Percentiles rank a stretch among this genome's conserved stretches.
These are phyloP conservation scores for Ornithoptera alexandrae DNA, from an alignment of 2,888 invertebrate genomes.

Conservation along the genomic window DNA sequence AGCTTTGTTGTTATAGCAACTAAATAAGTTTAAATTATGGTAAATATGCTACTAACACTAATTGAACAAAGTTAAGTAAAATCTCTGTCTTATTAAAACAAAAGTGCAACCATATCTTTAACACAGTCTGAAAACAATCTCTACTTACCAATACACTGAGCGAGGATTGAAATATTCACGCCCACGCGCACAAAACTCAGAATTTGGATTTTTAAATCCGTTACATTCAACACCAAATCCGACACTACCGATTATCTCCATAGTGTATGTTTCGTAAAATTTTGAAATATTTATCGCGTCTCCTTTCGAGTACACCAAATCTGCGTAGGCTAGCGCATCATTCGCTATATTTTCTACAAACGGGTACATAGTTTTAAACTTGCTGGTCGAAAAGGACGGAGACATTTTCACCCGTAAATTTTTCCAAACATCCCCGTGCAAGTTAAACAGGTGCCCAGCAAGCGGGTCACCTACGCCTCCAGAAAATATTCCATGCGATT, in stretches of 20 bases:
- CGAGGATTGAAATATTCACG: slow-evolving; percentile 68
- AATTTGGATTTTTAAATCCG: slow-evolving; percentile 75
- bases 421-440: slow-evolving; percentile 82
- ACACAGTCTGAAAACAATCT: neutral
- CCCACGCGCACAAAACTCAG: slow-evolving; percentile 74
- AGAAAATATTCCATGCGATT: slow-evolving; percentile 82
- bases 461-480: slow-evolving; percentile 82
- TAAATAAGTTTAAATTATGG: too few relatives aligned
- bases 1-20: too few relatives aligned
- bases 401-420: slow-evolving; percentile 81
- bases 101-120: neutral
- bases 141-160: slow-evolving; percentile 62
- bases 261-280: slow-evolving; percentile 79
- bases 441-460: slow-evolving; percentile 80
- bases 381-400: slow-evolving; percentile 84
- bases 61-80: too few relatives aligned
- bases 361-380: slow-evolving; percentile 83
- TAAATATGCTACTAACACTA: too few relatives aligned
- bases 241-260: slow-evolving; percentile 81
- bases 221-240: slow-evolving; percentile 83
- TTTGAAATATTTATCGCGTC: slow-evolving; percentile 76
- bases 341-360: slow-evolving; percentile 79
- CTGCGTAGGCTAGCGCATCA: slow-evolving; percentile 69
- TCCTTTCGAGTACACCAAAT: slow-evolving; percentile 46
- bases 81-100: neutral